Conservation (phyloP, 2,888 invertebrate species). For the Myopa testacea region DNA sequence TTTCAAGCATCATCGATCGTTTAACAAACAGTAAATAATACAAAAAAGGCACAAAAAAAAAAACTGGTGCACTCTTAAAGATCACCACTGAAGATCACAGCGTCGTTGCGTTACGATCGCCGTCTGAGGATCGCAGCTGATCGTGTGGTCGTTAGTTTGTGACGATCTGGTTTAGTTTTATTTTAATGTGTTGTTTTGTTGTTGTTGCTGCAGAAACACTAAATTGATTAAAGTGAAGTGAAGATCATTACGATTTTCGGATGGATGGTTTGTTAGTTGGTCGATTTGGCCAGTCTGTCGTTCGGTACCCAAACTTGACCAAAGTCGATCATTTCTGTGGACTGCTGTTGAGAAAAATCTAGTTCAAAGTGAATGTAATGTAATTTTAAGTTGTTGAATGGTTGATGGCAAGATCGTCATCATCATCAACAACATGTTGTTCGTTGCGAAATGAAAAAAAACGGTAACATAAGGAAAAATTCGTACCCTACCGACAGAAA, state of each 20-base stretch:
- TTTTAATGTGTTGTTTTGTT: too few relatives aligned
- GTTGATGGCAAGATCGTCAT: slow-evolving; percentile 11
- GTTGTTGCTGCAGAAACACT: too few relatives aligned
- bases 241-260: background rate
- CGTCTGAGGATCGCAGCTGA: too few relatives aligned
- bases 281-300: background rate
- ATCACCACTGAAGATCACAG: too few relatives aligned
- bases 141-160: too few relatives aligned
- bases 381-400: background rate
- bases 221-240: background rate
- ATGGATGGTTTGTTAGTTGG: background rate
- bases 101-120: too few relatives aligned
- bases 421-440: background rate
- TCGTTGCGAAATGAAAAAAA: background rate
- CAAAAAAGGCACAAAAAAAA: too few relatives aligned
- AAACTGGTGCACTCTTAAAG: too few relatives aligned
- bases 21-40: too few relatives aligned
- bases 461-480: background rate
- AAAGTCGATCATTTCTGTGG: background rate
- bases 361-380: slow-evolving; percentile 28
- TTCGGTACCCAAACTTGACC: background rate
- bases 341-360: background rate
- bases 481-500: background rate
- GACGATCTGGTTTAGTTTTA: too few relatives aligned
- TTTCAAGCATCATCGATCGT: too few relatives aligned